Base-by-base conservation (phyloP, 2,113 vertebrate genomes). In the Pelmatolapia mariae region DNA sequence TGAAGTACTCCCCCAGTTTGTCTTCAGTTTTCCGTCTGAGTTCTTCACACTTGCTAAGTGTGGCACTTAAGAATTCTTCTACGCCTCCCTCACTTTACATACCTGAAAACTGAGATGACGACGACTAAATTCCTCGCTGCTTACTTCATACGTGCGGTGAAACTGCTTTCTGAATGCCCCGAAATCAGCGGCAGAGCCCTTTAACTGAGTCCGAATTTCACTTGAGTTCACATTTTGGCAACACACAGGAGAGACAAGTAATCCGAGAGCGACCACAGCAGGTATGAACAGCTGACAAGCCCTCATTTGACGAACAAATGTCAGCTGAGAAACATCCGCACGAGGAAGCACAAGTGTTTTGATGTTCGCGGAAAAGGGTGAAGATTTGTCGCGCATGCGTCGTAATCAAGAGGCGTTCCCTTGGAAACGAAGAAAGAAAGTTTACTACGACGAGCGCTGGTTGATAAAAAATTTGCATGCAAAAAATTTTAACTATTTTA, bases 41-140 rank as follows among this genome's bases (percentile, higher is more conserved):
- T 1, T 29, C 5, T 76, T 76, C 2, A 26, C 5, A 18, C 24
- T 47, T 45, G 22, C 15, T 47, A 45, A 19, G 15, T 18, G 68
- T 11, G 9, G 0, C 40, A 18, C 3, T 73, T 26, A 2, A 2
- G 40, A 50, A 1, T 10, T 16, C 4, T 6, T 26, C 0, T n/a
- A 1, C 19, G 7, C 3, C 16, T 31, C 11, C 10, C 36, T 16
- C 3, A 22, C 15, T 52, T 29, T 11, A 76, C 86, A 33, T 82
- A 95, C 95, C 95, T 92, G 88, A 47, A 95, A 88, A 50, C 36
- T 40, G 6, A 66, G 15, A 5, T 10, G 82, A 12, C 88, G 84
- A 2, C 16, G 88, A 10, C 47, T 38, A n/a, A 87, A 87, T 10
- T 93, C 89, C 12, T 87, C 87, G 7, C 89, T 31, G 87, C 11